Evolutionary conservation across 2,888 invertebrate genomes (phyloP).

Genomic region (Antitype chi): DNA sequence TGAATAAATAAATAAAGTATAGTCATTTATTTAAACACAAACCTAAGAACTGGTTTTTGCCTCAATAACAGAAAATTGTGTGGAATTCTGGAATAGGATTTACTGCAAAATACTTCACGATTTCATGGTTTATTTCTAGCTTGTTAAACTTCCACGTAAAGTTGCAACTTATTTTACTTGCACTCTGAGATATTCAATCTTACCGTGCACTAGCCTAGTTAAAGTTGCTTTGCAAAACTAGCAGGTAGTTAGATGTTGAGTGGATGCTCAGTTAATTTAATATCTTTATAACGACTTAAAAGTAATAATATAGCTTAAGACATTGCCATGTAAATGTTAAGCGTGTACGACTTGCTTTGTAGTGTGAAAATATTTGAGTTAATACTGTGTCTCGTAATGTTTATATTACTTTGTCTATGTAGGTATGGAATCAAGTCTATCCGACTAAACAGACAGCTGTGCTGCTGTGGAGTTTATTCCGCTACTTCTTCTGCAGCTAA

Average conservation of each 20-base stretch:
- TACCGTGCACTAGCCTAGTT: neutral
- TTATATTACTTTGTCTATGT: too few relatives aligned
- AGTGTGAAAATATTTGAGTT: neutral
- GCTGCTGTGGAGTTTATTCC: too few relatives aligned
- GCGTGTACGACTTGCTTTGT: neutral
- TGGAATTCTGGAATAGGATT: neutral
- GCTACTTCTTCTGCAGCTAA: too few relatives aligned
- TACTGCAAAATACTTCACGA: neutral
- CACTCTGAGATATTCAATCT: constrained; percentile 4
- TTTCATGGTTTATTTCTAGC: neutral
- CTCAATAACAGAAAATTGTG: neutral
- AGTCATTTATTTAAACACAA: neutral
- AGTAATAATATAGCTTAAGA: neutral
- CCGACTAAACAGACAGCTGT: too few relatives aligned
- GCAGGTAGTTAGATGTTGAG: neutral
- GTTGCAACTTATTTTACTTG: constrained; percentile 2
- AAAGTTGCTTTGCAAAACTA: neutral
- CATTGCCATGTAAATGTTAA: neutral
- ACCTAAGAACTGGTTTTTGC: neutral
- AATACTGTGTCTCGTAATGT: too few relatives aligned
- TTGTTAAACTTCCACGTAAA: neutral
- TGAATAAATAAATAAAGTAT: too few relatives aligned
- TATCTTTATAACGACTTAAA: neutral
- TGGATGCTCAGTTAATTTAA: neutral
- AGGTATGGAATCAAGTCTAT: too few relatives aligned